These are phyloP conservation scores for Leptopilina boulardi DNA, from an alignment of 1,140 invertebrate species.

Conservation along the genomic window DNA sequence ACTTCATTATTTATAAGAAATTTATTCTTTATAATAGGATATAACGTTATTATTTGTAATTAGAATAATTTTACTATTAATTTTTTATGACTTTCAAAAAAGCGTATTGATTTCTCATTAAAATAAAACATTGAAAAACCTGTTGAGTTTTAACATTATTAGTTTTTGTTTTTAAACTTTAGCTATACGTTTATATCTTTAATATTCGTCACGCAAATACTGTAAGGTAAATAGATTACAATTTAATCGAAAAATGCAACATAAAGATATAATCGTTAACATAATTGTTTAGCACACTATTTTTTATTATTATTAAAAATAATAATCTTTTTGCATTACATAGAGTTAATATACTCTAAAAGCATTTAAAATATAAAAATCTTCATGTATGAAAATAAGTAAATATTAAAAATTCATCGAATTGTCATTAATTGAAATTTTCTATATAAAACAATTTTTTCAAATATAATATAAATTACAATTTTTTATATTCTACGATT, in stretches of 20 bases:
- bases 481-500: too few relatives aligned
- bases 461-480: background rate
- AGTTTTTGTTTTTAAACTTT: background rate
- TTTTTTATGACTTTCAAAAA: background rate
- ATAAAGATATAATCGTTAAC: conserved; percentile 5
- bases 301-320: background rate
- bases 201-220: background rate
- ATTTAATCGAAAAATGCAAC: background rate
- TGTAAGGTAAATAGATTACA: background rate
- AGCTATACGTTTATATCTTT: conserved; percentile 4
- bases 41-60: too few relatives aligned
- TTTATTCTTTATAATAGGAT: too few relatives aligned
- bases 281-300: background rate
- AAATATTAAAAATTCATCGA: background rate
- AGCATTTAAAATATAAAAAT: conserved; percentile 21
- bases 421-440: background rate
- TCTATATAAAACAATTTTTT: background rate
- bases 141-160: conserved; percentile 11
- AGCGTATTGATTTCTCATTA: conserved; percentile 11
- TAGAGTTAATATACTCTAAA: background rate
- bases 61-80: too few relatives aligned
- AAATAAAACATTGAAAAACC: background rate
- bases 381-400: background rate
- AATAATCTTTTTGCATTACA: background rate
- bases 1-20: too few relatives aligned